Conservation (phyloP, 2,888 invertebrate species). For the Patella caerulea region DNA sequence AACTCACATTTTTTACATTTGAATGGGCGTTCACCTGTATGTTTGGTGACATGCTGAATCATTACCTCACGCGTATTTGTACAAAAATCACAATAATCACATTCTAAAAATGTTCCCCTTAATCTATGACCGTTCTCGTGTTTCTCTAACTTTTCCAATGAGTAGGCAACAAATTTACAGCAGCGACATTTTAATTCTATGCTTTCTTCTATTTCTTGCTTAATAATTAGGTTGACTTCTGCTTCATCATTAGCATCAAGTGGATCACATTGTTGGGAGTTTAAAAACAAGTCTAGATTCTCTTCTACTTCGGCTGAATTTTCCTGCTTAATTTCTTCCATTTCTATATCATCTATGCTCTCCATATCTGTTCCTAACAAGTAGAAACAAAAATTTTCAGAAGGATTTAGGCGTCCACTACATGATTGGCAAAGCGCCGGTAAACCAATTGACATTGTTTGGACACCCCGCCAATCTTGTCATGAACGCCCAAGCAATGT, state of each 20-base stretch:
- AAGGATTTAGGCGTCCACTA: too few relatives aligned
- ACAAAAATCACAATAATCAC: constrained; percentile 47
- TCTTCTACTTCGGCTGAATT: neutral
- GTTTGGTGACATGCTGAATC: constrained; percentile 49
- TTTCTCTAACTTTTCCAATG: constrained; percentile 4
- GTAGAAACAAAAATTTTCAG: too few relatives aligned
- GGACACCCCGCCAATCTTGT: too few relatives aligned
- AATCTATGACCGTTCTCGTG: constrained; percentile 26
- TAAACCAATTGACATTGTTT: too few relatives aligned
- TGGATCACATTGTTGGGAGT: neutral
- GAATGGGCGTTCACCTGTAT: constrained; percentile 50
- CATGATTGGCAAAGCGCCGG: too few relatives aligned
- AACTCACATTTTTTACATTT: constrained; percentile 48
- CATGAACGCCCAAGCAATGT: too few relatives aligned
- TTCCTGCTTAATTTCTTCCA: neutral
- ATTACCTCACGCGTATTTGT: constrained; percentile 34
- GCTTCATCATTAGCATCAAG: neutral
- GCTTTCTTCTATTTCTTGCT: neutral
- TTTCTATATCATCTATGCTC: neutral
- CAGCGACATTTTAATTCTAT: constrained; percentile 19
- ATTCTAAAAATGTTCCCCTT: constrained; percentile 32
- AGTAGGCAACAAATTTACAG: constrained; percentile 20
- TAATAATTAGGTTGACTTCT: constrained; percentile 1
- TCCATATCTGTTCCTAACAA: too few relatives aligned
- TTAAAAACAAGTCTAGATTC: neutral